Conservation (phyloP, 2,888 invertebrate genomes). For the Eretmocerus hayati region DNA sequence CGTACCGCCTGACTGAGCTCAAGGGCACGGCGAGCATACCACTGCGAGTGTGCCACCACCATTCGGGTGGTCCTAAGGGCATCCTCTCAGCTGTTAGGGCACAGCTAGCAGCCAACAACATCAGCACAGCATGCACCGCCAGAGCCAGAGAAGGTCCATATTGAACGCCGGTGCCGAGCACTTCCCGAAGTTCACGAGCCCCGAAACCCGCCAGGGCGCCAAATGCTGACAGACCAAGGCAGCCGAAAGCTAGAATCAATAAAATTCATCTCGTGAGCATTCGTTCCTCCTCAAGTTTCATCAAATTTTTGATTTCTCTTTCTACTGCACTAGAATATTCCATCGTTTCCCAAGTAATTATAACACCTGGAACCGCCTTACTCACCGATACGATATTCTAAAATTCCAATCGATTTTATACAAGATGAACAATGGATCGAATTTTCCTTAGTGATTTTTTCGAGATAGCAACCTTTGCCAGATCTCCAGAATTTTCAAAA, state of each 20-base stretch:
- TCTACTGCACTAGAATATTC: too few species aligned
- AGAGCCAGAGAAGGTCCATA: conserved; percentile 55
- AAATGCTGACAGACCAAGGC: conserved; percentile 64
- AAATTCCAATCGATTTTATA: too few species aligned
- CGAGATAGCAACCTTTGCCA: too few species aligned
- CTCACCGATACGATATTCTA: too few species aligned
- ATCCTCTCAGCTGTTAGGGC: conserved; percentile 50
- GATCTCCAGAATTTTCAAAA: too few species aligned
- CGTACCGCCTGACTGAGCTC: conserved; percentile 69
- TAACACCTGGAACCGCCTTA: too few species aligned
- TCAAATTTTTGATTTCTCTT: too few species aligned
- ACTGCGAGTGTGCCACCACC: conserved; percentile 82
- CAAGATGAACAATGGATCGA: too few species aligned
- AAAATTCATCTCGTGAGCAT: too few species aligned
- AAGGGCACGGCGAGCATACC: conserved; percentile 73
- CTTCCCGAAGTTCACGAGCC: conserved; percentile 25
- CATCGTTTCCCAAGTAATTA: too few species aligned
- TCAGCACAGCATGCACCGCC: conserved; percentile 50
- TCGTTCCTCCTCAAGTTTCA: too few species aligned
- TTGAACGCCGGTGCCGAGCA: conserved; percentile 40
- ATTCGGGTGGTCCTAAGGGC: conserved; percentile 75
- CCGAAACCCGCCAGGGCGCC: conserved; percentile 54
- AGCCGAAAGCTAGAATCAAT: conserved; percentile 66
- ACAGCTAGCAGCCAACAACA: conserved; percentile 49
- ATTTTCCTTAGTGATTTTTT: too few species aligned